Conservation (phyloP, 92 coral and sea anemone species). For the Zoanthus sociatus region DNA sequence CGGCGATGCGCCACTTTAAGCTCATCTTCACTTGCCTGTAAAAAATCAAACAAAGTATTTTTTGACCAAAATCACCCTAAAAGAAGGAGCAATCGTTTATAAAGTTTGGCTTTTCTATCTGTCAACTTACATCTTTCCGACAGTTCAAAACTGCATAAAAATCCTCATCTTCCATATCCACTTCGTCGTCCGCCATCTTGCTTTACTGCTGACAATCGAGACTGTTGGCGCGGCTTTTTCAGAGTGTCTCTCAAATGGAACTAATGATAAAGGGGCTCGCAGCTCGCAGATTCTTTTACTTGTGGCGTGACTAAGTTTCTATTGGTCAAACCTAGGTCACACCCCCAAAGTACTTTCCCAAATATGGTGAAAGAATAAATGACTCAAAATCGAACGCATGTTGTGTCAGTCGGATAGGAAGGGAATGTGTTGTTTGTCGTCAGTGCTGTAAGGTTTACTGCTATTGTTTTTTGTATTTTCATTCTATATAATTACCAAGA, state of each 20-base stretch:
- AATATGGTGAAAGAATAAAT: conserved; percentile 13
- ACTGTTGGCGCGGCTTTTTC: conserved; percentile 40
- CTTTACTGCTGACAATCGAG: conserved; percentile 43
- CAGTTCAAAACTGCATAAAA: conserved; percentile 93
- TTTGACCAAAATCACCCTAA: background rate
- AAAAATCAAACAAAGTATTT: background rate
- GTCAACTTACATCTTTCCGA: conserved; percentile 81
- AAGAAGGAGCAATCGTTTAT: too few relatives aligned
- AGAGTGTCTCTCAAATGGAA: background rate
- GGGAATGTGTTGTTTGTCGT: background rate
- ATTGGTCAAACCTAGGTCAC: conserved; percentile 36
- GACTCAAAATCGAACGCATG: conserved; percentile 35
- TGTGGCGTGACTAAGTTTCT: background rate
- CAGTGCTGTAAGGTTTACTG: background rate
- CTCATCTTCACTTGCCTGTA: conserved; percentile 91
- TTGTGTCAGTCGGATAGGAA: background rate
- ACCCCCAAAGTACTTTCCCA: conserved; percentile 19
- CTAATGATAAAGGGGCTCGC: conserved; percentile 12
- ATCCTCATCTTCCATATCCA: conserved; percentile 71
- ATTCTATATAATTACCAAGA: background rate
- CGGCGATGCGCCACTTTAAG: conserved; percentile 91
- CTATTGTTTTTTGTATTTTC: background rate
- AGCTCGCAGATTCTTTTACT: background rate
- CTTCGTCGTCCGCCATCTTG: conserved; percentile 96
- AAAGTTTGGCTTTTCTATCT: too few relatives aligned